Evolutionary conservation across 2,113 vertebrate genomes (phyloP), one percentile per base, ranked within the genome.

Genomic region (Hucho hucho): DNA sequence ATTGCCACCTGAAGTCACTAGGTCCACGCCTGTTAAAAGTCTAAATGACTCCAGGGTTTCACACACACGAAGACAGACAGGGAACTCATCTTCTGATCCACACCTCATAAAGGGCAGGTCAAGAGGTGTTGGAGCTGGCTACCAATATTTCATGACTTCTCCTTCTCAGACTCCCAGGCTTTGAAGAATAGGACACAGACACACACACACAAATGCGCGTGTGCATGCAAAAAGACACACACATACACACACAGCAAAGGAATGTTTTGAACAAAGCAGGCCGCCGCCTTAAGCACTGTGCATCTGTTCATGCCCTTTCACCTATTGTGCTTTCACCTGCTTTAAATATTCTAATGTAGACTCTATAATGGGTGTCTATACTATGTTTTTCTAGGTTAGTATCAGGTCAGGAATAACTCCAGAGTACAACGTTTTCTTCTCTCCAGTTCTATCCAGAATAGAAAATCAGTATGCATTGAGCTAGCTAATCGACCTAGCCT

Each of bases 11-110:
- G 49, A 4, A 53, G 49, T 18, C 49, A 53, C 13, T 56, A 58
- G 65, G 9, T 64, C 75, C 68, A 53, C 16, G 11, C 43, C 58
- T 56, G 28, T 59, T 78, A 73, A 61, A 43, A 22, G n/a, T 49
- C 43, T 64, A 4, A 13, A 59, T n/a, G 58, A 65, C 53, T 25
- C 37, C 9, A 43, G 9, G 22, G 58, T 75, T 63, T 22, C 37
- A 76, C 16, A 18, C 49, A 18, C 49, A 53, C 16, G 16, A 53
- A 53, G 49, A 53, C 49, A 18, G 49, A 53, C 16, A 53, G 9
- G 37, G 37, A 43, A 43, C 37, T 53, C 16, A 53, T 53, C 49
- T 53, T 18, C 49, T 53, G 3, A 66, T 75, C 49, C 24, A 6
- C 12, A 20, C 53, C 18, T 56, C 53, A 56, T 56, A 43, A 53